phyloP scores from a whole-genome alignment of 2,113 vertebrate species.

The Anarrhichthys ocellatus region DNA sequence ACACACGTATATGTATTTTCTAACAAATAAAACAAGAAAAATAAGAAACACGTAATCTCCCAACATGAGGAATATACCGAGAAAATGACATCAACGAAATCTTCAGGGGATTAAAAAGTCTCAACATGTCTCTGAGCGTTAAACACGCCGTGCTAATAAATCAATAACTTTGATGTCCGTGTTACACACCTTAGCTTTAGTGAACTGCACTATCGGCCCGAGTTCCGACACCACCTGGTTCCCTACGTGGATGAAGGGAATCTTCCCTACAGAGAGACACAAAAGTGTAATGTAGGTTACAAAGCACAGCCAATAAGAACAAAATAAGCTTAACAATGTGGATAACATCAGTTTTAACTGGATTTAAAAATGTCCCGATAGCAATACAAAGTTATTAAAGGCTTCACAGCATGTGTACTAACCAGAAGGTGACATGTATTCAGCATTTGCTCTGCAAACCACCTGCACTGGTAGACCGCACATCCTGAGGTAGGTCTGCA shows the following conservation, averaged over 20 bases:
- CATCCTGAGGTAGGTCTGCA: conserved; percentile 83
- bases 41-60: not conserved
- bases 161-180: not conserved
- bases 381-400: not conserved
- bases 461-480: conserved; percentile 80
- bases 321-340: not conserved
- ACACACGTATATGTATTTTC: not conserved
- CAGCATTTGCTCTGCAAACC: conserved; percentile 88
- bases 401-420: not conserved
- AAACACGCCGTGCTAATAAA: not conserved
- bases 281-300: not conserved
- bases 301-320: not conserved
- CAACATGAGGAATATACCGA: not conserved
- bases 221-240: conserved; percentile 98
- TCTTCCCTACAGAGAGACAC: conserved; percentile 84
- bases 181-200: conserved; percentile 92
- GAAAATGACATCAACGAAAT: not conserved
- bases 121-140: no score
- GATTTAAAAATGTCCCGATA: not conserved
- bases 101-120: not conserved
- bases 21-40: not conserved
- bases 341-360: not conserved
- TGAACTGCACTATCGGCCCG: conserved; percentile 97
- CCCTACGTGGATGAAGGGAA: conserved; percentile 95
- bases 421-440: conserved; percentile 98